phyloP scores from a whole-genome alignment of 2,113 vertebrate species.

The Dicentrarchus labrax region DNA sequence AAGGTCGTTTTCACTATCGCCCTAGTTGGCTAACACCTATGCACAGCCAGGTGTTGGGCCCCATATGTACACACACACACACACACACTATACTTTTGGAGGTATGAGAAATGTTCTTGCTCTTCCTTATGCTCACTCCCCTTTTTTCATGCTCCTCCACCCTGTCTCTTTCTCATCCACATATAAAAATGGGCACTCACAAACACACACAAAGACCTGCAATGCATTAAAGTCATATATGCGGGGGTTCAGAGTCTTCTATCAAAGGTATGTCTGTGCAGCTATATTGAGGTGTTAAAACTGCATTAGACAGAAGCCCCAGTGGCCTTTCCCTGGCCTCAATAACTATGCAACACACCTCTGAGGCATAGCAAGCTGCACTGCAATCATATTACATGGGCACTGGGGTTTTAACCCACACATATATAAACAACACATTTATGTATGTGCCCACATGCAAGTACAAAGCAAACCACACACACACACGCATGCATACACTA shows the following conservation, averaged over 20 bases:
- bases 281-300: slow-evolving; percentile 71
- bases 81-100: too few relatives aligned
- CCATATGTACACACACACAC: background rate
- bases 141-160: slow-evolving; percentile 7
- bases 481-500: background rate
- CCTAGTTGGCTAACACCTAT: slow-evolving; percentile 49
- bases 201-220: slow-evolving; percentile 32
- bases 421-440: slow-evolving; percentile 37
- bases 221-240: slow-evolving; percentile 53
- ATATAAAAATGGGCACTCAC: background rate
- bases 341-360: slow-evolving; percentile 66
- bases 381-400: slow-evolving; percentile 62
- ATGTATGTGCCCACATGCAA: slow-evolving; percentile 16
- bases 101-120: background rate
- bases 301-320: slow-evolving; percentile 63
- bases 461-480: slow-evolving; percentile 16
- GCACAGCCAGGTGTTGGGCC: slow-evolving; percentile 32
- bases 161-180: background rate
- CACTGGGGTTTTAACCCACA: slow-evolving; percentile 52
- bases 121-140: background rate
- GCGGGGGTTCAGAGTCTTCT: slow-evolving; percentile 19
- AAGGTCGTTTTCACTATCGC: slow-evolving; percentile 52
- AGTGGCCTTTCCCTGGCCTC: slow-evolving; percentile 64
- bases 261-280: slow-evolving; percentile 44
- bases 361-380: slow-evolving; percentile 54